Base-by-base conservation (phyloP, 1,140 invertebrate species). In the Drosophila teissieri region DNA sequence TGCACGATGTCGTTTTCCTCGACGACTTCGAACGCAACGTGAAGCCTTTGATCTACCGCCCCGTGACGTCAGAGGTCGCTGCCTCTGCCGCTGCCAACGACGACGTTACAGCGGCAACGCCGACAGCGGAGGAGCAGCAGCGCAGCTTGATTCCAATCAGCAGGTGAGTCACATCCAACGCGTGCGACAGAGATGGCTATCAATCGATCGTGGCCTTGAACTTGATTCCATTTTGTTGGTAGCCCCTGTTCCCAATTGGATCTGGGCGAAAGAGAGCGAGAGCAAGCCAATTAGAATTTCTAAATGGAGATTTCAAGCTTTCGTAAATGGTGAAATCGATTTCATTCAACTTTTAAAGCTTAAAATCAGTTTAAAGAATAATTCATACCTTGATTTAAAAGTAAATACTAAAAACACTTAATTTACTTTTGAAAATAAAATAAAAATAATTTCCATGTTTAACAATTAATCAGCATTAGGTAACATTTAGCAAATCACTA, bases 1-100 rank as follows among this genome's bases (percentile, higher is more conserved):
- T 91, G 1, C 90, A 86, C 42, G 91, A 92, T 63, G 81, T 91
- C 24, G 91, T 92, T 24, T 91, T 91, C 27, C 61, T 91, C 10
- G 91, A 91, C 54, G 91, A 92, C n/a, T 63, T 90, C 37, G 91
- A 91, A 39, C 58, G 45, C 17, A 86, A 61, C 54, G 84, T 92
- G 2, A 89, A 72, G 48, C 91, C 91, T 42, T 64, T 92, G 48
- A 91, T 90, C 48, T 92, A 92, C 53, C 75, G 91, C 15, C 90
- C 88, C 0, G 85, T 91, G 53, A 62, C 67, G 40, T 52, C 81
- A 64, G 49, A 78, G 52, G 53, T 67, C 42, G 55, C 45, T 56
- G 53, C 55, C 27, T 40, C 49, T 56, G 15, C 36, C 42, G 1
- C 39, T 40, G 15, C 8, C 42, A 19, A 10, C 8, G 42, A 14